Conservation (phyloP, 2,797 vertebrate genomes). For the Sciurus carolinensis region DNA sequence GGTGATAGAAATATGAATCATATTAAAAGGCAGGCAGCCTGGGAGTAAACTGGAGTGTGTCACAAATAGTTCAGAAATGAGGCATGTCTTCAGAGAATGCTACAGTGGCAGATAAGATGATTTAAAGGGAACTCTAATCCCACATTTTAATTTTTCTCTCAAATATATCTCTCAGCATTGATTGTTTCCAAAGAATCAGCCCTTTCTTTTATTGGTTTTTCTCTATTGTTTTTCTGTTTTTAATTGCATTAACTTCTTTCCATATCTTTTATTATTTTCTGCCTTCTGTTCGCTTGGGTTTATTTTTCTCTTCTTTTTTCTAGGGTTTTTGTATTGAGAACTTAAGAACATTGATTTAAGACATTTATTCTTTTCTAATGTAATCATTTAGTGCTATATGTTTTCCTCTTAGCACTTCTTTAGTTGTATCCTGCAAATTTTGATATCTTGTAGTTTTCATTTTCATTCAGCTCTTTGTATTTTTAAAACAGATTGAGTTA, state of each 20-base stretch:
- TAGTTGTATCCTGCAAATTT: background rate
- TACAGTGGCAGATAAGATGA: background rate
- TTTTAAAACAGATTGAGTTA: background rate
- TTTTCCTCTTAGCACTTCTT: background rate
- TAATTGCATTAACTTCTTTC: no score
- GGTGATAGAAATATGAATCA: conserved; percentile 44
- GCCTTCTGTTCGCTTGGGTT: no score
- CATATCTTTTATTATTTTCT: no score
- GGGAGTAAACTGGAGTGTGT: background rate
- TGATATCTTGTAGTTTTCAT: background rate
- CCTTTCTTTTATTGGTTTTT: background rate
- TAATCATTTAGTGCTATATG: background rate
- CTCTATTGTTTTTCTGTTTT: background rate
- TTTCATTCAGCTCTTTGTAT: background rate
- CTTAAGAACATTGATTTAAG: background rate
- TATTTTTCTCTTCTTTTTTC: background rate
- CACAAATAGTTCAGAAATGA: conserved; percentile 32
- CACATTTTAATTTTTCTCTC: background rate
- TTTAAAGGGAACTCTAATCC: background rate
- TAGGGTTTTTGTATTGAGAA: background rate
- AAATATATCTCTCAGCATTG: background rate
- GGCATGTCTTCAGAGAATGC: background rate
- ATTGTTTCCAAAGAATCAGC: background rate
- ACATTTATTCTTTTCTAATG: background rate
- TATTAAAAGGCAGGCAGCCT: conserved; percentile 17